phyloP scores from a whole-genome alignment of 1,140 invertebrate species.

The Theocolax elegans region DNA sequence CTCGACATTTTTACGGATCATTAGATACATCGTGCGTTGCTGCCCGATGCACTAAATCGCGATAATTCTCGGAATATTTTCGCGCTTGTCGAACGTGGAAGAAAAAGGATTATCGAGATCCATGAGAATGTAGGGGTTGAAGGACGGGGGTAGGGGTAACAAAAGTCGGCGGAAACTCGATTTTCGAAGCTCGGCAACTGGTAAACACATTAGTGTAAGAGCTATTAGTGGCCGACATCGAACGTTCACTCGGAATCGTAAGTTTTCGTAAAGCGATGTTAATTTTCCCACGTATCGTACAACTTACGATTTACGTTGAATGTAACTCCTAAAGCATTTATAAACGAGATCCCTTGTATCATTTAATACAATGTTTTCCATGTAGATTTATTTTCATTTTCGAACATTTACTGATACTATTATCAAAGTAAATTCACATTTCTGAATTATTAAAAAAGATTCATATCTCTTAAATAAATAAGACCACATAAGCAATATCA shows the following conservation, averaged over 20 bases:
- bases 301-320: background rate
- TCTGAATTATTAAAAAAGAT: background rate
- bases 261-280: slow-evolving; percentile 23
- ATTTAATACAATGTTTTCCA: no score
- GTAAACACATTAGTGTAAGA: slow-evolving; percentile 40
- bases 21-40: slow-evolving; percentile 25
- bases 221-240: slow-evolving; percentile 13
- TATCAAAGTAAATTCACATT: slow-evolving; percentile 1
- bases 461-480: no score
- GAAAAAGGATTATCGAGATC: slow-evolving; percentile 17
- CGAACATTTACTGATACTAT: no score
- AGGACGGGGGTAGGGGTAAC: slow-evolving; percentile 25
- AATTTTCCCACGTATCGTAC: background rate
- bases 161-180: slow-evolving; percentile 17
- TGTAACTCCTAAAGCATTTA: background rate
- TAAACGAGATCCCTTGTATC: background rate
- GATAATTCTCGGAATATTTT: slow-evolving; percentile 37
- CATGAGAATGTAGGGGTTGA: slow-evolving; percentile 30
- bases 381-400: no score
- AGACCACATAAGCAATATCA: no score
- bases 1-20: slow-evolving; percentile 39
- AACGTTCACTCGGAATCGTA: slow-evolving; percentile 9
- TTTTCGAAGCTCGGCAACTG: slow-evolving; percentile 30
- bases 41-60: background rate
- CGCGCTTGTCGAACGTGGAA: slow-evolving; percentile 15